Percentiles rank a stretch among this genome's conserved stretches.
Conservation (phyloP, 2,888 invertebrate species). For the Drosophila peninsularis region DNA sequence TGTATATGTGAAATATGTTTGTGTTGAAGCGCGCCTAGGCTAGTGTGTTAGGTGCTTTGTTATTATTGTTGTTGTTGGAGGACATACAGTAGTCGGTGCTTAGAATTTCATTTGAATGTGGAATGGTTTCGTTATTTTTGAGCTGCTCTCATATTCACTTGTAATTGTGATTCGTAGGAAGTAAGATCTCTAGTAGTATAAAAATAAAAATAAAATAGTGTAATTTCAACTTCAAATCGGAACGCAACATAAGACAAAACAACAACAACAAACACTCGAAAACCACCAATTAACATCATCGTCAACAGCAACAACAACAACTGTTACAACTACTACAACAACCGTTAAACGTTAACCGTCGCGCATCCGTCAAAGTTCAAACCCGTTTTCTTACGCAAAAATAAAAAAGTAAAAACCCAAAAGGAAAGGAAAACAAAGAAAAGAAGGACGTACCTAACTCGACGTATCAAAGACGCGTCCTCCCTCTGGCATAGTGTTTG, state of each 20-base stretch:
- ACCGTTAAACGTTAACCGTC: conserved; percentile 37
- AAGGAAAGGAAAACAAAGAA: not conserved
- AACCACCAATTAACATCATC: conserved; percentile 22
- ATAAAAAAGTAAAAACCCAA: not conserved
- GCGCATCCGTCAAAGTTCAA: conserved; percentile 29
- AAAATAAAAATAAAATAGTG: conserved; percentile 63
- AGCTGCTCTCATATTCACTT: conserved; percentile 56
- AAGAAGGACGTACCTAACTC: conserved; percentile 23
- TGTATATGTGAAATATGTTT: not conserved
- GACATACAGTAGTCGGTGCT: conserved; percentile 47
- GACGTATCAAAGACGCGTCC: conserved; percentile 20
- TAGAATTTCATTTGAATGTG: conserved; percentile 36
- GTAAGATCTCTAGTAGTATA: conserved; percentile 74
- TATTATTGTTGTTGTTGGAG: conserved; percentile 21
- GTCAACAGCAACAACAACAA: not conserved
- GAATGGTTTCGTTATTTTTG: conserved; percentile 40
- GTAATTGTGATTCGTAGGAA: conserved; percentile 75
- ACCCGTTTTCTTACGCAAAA: conserved; percentile 33
- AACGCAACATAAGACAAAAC: conserved; percentile 60
- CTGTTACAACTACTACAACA: not conserved
- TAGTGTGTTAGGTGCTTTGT: conserved; percentile 3
- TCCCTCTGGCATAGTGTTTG: conserved; percentile 13
- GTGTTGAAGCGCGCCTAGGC: not conserved
- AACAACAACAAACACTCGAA: conserved; percentile 32
- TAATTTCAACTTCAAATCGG: conserved; percentile 62